A percentile compares a stretch with the other conserved stretches of the same genome.
Evolutionary conservation across 2,888 invertebrate genomes (phyloP).

Genomic region (Clunio marinus): DNA sequence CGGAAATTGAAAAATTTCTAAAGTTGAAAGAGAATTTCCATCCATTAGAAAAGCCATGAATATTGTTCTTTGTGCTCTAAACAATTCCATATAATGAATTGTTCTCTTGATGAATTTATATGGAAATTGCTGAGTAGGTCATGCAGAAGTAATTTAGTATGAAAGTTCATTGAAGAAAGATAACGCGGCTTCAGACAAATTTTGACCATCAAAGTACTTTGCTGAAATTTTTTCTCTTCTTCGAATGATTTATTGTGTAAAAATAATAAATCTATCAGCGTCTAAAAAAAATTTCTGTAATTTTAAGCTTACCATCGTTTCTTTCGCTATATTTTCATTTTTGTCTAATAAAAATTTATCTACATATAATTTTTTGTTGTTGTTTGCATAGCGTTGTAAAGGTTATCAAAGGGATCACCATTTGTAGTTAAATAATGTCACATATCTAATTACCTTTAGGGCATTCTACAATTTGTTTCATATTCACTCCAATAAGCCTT

Average conservation of each 20-base stretch:
- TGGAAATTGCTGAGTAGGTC: neutral
- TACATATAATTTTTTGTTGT: neutral
- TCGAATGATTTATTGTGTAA: neutral
- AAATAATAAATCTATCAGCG: slow-evolving; percentile 1
- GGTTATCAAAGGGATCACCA: too few species aligned
- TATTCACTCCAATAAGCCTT: too few species aligned
- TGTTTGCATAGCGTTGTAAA: neutral
- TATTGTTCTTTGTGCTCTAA: too few species aligned
- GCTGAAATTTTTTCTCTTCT: too few species aligned
- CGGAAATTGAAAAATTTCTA: too few species aligned
- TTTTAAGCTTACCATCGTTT: neutral
- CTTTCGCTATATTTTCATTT: neutral
- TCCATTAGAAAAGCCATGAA: too few species aligned
- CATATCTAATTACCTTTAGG: too few species aligned
- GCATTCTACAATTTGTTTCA: too few species aligned
- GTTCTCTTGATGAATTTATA: slow-evolving; percentile 10
- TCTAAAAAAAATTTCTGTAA: neutral
- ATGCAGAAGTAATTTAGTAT: slow-evolving; percentile 5
- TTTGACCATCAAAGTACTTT: slow-evolving; percentile 1
- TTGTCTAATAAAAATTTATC: slow-evolving; percentile 1
- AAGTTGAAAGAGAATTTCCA: too few species aligned
- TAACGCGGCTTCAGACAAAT: neutral
- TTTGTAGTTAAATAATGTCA: too few species aligned
- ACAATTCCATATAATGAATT: too few species aligned
- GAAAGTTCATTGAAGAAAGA: neutral